Base-by-base conservation (phyloP, 2,797 vertebrate species). In the Coilia nasus region DNA sequence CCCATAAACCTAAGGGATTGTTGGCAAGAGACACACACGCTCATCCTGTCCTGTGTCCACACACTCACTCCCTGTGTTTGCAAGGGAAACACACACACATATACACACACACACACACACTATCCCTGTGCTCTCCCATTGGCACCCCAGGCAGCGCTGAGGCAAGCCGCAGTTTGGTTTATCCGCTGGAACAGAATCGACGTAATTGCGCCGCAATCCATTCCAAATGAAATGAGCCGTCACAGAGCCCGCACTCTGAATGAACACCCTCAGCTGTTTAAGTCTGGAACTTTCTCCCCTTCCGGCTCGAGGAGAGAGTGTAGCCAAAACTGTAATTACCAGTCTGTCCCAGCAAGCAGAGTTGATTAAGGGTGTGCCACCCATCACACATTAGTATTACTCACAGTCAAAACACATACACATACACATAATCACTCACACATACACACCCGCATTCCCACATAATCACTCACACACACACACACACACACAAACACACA, bases 331-430 rank as follows among this genome's bases (percentile, higher is more conserved):
- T 47, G 19, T 67, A 83, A 57, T 62, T 46, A 35, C 28, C 62
- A 25, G 82, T 83, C 35, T 83, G n/a, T 59, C n/a, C 25, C 56
- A 59, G 54, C 50, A 59, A 80, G n/a, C n/a, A n/a, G 54, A 78
- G 28, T 56, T 71, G 47, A 21, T 84, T 71, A 56, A 78, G 71
- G 31, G 71, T 41, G 71, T 78, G 71, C 71, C 85, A 85, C 81
- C 47, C 15, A 7, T n/a, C 17, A 35, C 56, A 23, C 25, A 57
- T 50, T 41, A 31, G 19, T 54, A 60, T 57, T 57, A 83, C 9
- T 59, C 71, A 78, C 71, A 71, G 64, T 71, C 71, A 44, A 17
- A 78, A 78, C 71, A 78, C 71, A 78, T 25, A 71, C 64, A 71
- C 64, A 35, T 2, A 71, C 25, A 71, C 64, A 54, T 41, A 41